A percentile compares a stretch with the other conserved stretches of the same genome.
phyloP scores from a whole-genome alignment of 1,140 invertebrate genomes.

The Lucilia cuprina region DNA sequence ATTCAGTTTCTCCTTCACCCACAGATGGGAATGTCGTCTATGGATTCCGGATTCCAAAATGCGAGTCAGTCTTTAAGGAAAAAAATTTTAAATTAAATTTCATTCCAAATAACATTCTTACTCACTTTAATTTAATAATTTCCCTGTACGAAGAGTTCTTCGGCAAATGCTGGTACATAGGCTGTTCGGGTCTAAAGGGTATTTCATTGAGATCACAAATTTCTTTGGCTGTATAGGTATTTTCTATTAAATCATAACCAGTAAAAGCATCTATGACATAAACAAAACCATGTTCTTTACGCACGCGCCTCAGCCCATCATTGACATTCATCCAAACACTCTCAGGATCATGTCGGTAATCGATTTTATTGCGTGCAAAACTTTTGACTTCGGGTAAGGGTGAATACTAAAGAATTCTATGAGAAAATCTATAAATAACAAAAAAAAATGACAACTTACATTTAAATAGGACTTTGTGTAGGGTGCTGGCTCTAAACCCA shows the following conservation, averaged over 20 bases:
- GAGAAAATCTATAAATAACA: background rate
- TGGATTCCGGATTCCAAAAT: slow-evolving; percentile 53
- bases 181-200: slow-evolving; percentile 48
- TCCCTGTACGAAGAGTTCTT: slow-evolving; percentile 56
- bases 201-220: slow-evolving; percentile 59
- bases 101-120: background rate
- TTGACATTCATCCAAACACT: slow-evolving; percentile 51
- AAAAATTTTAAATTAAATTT: background rate
- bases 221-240: slow-evolving; percentile 48
- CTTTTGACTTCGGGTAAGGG: slow-evolving; percentile 45
- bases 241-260: slow-evolving; percentile 51
- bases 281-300: slow-evolving; percentile 54
- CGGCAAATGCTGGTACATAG: slow-evolving; percentile 49
- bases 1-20: slow-evolving; percentile 49
- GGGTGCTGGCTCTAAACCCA: slow-evolving; percentile 51
- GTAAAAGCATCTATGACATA: slow-evolving; percentile 50
- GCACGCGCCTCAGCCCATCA: slow-evolving; percentile 48
- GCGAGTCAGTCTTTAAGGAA: slow-evolving; percentile 43
- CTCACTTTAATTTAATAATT: slow-evolving; percentile 46
- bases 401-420: slow-evolving; percentile 47
- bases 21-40: slow-evolving; percentile 49
- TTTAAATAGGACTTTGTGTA: slow-evolving; percentile 55
- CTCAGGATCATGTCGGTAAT: slow-evolving; percentile 43
- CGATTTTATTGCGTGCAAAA: slow-evolving; percentile 52
- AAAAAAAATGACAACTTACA: slow-evolving; percentile 40